Evolutionary conservation across 1,140 invertebrate species (phyloP).

Genomic region (Lineus longissimus): DNA sequence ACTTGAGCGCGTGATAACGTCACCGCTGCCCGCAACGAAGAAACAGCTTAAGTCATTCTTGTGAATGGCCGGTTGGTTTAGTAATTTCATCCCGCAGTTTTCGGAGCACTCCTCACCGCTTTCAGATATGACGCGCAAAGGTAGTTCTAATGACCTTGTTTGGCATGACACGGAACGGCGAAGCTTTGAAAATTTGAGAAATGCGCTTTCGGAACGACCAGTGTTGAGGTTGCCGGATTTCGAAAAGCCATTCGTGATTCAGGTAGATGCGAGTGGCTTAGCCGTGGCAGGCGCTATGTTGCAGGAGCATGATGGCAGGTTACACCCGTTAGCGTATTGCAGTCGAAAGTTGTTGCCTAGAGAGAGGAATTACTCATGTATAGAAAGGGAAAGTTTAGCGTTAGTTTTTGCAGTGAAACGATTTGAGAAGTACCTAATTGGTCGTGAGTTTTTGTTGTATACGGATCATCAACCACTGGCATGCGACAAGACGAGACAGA

Average conservation of each 20-base stretch:
- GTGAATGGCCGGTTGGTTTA: constrained; percentile 19
- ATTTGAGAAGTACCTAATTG: neutral
- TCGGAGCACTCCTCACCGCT: neutral
- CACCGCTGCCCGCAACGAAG: constrained; percentile 35
- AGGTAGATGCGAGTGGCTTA: no score
- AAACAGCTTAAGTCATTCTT: constrained; percentile 37
- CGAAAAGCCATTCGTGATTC: neutral
- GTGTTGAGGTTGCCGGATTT: neutral
- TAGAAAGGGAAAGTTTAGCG: no score
- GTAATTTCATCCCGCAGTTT: neutral
- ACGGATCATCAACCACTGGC: neutral
- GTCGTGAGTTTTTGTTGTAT: neutral
- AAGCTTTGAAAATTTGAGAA: neutral
- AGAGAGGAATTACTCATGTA: no score
- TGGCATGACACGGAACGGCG: neutral
- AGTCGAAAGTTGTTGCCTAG: no score
- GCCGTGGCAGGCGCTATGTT: no score
- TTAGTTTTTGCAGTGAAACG: no score
- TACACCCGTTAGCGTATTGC: neutral
- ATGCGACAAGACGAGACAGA: no score
- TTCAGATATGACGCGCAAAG: no score
- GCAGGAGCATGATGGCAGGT: no score
- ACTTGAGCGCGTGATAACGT: constrained; percentile 43
- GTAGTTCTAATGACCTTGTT: no score
- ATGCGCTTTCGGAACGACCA: neutral